A percentile compares a stretch with the other conserved stretches of the same genome.
These are phyloP conservation scores for Sinosuthora webbiana DNA, from an alignment of 2,113 vertebrate genomes.

Conservation along the genomic window DNA sequence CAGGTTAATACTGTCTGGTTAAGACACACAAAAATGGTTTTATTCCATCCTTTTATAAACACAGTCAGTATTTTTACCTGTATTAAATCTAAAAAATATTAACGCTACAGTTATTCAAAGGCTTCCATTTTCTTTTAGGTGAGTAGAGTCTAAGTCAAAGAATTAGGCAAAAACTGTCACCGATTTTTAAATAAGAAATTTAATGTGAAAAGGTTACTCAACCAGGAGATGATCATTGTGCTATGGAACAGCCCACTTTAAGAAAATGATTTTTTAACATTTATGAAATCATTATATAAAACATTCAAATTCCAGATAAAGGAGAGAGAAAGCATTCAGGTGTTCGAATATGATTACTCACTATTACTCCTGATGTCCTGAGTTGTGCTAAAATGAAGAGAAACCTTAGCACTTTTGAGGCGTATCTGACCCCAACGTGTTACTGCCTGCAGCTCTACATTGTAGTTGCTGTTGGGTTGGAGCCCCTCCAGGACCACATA, in stretches of 20 bases:
- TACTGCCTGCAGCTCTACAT: constrained; percentile 88
- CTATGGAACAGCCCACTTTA: not conserved
- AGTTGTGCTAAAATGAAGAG: constrained; percentile 81
- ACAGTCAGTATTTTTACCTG: not conserved
- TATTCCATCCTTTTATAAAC: not conserved
- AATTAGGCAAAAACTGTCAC: not conserved
- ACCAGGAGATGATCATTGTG: not conserved
- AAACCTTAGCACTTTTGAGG: constrained; percentile 88
- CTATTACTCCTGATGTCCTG: constrained; percentile 70
- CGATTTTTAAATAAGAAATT: not conserved
- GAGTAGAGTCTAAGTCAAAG: not conserved
- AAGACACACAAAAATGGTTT: not conserved
- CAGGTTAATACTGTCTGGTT: not conserved
- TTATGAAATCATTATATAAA: not conserved
- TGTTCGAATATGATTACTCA: constrained; percentile 60
- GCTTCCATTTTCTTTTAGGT: not conserved
- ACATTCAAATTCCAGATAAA: not conserved
- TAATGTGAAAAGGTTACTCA: not conserved
- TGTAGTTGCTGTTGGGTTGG: constrained; percentile 83
- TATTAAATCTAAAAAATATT: not conserved
- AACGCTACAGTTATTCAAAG: not conserved
- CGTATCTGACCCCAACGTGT: constrained; percentile 91
- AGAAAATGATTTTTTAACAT: not conserved
- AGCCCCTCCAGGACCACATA: constrained; percentile 86
- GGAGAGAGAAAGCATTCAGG: not conserved